Evolutionary conservation across 1,140 invertebrate species (phyloP).

Genomic region (Eumeta japonica): DNA sequence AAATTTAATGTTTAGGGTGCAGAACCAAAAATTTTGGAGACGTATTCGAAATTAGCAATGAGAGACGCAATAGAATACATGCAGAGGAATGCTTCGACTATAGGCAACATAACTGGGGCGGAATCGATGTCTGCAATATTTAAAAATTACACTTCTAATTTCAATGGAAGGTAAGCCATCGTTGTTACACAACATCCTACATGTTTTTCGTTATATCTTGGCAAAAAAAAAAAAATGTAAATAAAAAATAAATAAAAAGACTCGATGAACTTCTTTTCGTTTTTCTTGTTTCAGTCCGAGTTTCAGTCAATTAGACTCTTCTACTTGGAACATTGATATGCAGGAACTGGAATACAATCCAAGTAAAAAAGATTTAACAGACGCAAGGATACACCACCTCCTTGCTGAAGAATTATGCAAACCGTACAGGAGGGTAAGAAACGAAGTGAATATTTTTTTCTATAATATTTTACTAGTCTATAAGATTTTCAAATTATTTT

Average conservation of each 20-base stretch:
- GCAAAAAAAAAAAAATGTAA: too few species aligned
- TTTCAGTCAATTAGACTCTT: conserved; percentile 76
- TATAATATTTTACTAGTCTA: background rate
- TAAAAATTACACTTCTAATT: conserved; percentile 80
- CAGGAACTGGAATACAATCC: conserved; percentile 91
- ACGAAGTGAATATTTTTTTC: background rate
- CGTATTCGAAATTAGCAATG: conserved; percentile 90
- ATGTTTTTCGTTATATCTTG: background rate
- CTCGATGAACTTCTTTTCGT: background rate
- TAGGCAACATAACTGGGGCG: conserved; percentile 78
- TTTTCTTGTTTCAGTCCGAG: conserved; percentile 64
- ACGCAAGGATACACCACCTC: conserved; percentile 90
- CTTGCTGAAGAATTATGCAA: conserved; percentile 87
- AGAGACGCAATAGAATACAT: conserved; percentile 90
- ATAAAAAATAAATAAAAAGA: too few species aligned
- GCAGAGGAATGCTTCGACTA: conserved; percentile 78
- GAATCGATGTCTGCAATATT: conserved; percentile 89
- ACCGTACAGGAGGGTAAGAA: conserved; percentile 65
- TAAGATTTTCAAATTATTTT: too few species aligned
- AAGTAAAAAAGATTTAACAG: conserved; percentile 85
- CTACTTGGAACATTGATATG: conserved; percentile 87
- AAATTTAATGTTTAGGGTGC: too few species aligned
- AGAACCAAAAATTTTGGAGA: conserved; percentile 92
- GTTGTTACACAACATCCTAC: background rate
- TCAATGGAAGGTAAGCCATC: conserved; percentile 77